These are phyloP conservation scores for Aphaenogaster rudis DNA, from an alignment of 1,140 invertebrate genomes.

Conservation along the genomic window DNA sequence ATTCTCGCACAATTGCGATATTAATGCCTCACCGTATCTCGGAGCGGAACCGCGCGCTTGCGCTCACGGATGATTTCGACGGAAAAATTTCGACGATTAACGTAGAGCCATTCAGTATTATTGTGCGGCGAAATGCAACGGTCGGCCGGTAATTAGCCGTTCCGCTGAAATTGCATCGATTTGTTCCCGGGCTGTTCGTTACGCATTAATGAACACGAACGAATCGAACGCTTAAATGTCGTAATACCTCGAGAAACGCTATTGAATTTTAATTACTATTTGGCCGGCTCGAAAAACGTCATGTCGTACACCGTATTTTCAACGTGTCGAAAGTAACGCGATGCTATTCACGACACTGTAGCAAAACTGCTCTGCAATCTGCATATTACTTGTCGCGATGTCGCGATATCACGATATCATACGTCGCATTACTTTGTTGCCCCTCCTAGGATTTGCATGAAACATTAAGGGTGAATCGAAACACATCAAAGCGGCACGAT, in stretches of 20 bases:
- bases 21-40: not conserved
- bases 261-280: constrained; percentile 6
- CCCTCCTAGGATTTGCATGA: constrained; percentile 33
- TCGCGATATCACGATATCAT: constrained; percentile 36
- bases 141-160: constrained; percentile 30
- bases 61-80: not conserved
- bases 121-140: not conserved
- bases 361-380: constrained; percentile 31
- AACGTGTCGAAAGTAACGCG: not conserved
- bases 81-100: constrained; percentile 19
- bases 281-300: not conserved
- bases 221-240: constrained; percentile 21
- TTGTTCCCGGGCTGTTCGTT: not conserved
- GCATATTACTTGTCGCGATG: constrained; percentile 43
- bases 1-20: constrained; percentile 31
- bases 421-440: constrained; percentile 12
- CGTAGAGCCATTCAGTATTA: not conserved
- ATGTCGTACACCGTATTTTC: not conserved
- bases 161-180: constrained; percentile 29
- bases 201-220: constrained; percentile 29
- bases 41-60: not conserved
- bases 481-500: constrained; percentile 64
- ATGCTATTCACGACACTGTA: not conserved
- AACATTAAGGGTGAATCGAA: constrained; percentile 31
- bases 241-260: not conserved